phyloP scores from a whole-genome alignment of 2,113 vertebrate species.

The Petromus typicus region DNA sequence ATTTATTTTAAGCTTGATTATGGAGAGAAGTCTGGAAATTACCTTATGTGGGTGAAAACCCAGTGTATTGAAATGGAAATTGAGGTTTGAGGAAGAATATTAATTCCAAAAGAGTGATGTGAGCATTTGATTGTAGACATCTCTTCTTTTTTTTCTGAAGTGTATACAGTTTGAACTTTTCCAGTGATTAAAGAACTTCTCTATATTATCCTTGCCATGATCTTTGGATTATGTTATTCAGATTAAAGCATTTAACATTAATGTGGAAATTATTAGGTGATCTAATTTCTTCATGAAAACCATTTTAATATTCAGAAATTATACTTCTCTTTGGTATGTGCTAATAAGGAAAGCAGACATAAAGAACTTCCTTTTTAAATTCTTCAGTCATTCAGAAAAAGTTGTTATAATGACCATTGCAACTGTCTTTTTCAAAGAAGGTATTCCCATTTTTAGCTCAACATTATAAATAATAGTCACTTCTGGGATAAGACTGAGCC shows the following conservation, averaged over 20 bases:
- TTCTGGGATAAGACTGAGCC: background rate
- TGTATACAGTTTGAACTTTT: background rate
- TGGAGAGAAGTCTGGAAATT: background rate
- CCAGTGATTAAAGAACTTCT: background rate
- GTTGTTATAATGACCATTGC: background rate
- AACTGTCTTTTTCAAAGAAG: background rate
- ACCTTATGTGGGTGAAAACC: background rate
- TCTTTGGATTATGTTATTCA: background rate
- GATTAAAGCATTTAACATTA: background rate
- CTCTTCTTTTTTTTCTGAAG: background rate
- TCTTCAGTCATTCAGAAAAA: background rate
- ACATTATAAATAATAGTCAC: background rate
- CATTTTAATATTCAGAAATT: background rate
- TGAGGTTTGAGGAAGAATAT: background rate
- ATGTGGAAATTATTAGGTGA: background rate
- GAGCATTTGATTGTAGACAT: accelerated
- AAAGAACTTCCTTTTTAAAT: background rate
- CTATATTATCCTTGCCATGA: background rate
- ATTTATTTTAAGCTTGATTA: background rate
- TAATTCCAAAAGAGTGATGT: background rate
- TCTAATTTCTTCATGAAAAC: background rate
- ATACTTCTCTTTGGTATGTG: background rate
- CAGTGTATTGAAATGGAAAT: background rate
- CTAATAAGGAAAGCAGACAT: background rate
- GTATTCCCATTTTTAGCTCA: background rate